Evolutionary conservation across 1,140 invertebrate genomes (phyloP).

Genomic region (Holotrichia oblita): DNA sequence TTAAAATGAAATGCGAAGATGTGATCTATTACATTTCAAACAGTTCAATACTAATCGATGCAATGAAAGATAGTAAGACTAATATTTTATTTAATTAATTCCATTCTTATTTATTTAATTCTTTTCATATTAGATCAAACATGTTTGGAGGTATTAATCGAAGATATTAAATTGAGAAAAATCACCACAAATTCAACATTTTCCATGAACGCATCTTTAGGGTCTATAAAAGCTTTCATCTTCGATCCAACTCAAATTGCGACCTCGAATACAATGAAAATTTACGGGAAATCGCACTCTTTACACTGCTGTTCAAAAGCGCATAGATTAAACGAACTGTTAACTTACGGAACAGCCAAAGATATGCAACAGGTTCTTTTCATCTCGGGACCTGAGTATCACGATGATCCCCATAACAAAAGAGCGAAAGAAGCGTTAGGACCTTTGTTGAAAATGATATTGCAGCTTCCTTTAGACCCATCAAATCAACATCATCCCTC

Average conservation of each 20-base stretch:
- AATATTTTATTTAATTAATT: slow-evolving; percentile 9
- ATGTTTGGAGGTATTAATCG: slow-evolving; percentile 65
- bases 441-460: slow-evolving; percentile 60
- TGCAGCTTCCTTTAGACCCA: slow-evolving; percentile 67
- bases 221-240: slow-evolving; percentile 65
- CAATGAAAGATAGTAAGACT: slow-evolving; percentile 63
- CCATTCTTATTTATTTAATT: background rate
- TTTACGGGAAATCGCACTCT: background rate
- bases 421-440: slow-evolving; percentile 41
- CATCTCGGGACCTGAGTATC: slow-evolving; percentile 67
- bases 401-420: slow-evolving; percentile 45
- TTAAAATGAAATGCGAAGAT: slow-evolving; percentile 57
- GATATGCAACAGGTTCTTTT: slow-evolving; percentile 67
- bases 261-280: background rate
- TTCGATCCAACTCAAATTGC: slow-evolving; percentile 54
- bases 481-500: slow-evolving; percentile 64
- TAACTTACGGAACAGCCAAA: slow-evolving; percentile 41
- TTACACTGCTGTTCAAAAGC: background rate
- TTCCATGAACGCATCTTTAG: slow-evolving; percentile 60
- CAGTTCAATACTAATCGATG: slow-evolving; percentile 65
- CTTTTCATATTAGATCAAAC: slow-evolving; percentile 60
- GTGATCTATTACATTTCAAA: slow-evolving; percentile 61
- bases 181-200: slow-evolving; percentile 61
- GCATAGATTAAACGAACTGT: background rate
- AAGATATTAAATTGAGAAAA: slow-evolving; percentile 63